These are phyloP conservation scores for Phyllostomus hastatus DNA, from an alignment of 2,113 vertebrate species.

Conservation along the genomic window DNA sequence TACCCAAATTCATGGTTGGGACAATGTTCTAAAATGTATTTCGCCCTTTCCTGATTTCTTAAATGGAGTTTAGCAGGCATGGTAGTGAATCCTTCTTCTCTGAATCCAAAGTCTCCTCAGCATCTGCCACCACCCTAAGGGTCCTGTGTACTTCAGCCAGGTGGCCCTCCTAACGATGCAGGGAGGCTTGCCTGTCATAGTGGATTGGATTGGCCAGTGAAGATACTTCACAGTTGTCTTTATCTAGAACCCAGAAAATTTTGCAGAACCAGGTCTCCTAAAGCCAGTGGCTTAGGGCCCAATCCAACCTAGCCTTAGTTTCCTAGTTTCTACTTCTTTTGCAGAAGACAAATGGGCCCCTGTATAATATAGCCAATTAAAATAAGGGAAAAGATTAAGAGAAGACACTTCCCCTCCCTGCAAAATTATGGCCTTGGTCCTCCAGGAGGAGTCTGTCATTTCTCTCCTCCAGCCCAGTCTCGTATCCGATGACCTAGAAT, in stretches of 20 bases:
- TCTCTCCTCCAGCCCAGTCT: background rate
- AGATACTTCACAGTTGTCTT: background rate
- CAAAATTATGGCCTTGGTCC: background rate
- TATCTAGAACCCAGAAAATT: background rate
- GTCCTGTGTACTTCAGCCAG: background rate
- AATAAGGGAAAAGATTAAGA: background rate
- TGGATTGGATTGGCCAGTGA: no score
- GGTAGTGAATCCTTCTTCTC: background rate
- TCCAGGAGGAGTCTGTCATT: background rate
- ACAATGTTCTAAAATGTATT: background rate
- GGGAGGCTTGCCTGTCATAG: background rate
- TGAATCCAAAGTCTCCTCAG: background rate
- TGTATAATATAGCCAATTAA: background rate
- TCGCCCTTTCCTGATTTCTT: background rate
- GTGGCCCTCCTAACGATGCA: background rate
- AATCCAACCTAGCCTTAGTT: background rate
- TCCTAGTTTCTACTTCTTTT: background rate
- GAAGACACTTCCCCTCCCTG: background rate
- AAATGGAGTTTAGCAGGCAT: background rate
- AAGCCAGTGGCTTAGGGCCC: background rate
- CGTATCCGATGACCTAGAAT: background rate
- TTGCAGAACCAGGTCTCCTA: background rate
- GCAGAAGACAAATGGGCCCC: background rate
- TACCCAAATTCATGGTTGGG: background rate
- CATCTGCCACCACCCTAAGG: background rate